phyloP scores from a whole-genome alignment of 2,888 invertebrate species.

The Octonoba sinensis region DNA sequence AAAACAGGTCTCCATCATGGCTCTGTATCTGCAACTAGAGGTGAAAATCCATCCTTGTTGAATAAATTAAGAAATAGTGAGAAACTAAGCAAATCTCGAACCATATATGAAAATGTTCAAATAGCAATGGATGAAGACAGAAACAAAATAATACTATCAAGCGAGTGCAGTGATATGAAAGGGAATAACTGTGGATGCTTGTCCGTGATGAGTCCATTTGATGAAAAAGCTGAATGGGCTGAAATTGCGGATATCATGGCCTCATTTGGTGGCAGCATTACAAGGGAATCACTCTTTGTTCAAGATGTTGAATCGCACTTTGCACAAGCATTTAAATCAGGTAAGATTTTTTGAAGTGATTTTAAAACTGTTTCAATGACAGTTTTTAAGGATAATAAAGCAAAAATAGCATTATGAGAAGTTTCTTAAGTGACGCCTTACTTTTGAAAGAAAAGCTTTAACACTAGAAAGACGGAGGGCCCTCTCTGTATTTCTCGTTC shows the following conservation, averaged over 20 bases:
- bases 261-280: conserved; percentile 81
- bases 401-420: too few relatives aligned
- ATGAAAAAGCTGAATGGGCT: conserved; percentile 96
- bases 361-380: neutral
- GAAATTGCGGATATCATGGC: conserved; percentile 97
- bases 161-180: conserved; percentile 27
- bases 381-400: too few relatives aligned
- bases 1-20: conserved; percentile 65
- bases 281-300: conserved; percentile 70
- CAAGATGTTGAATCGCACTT: conserved; percentile 70
- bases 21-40: conserved; percentile 38
- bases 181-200: conserved; percentile 49
- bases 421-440: too few relatives aligned
- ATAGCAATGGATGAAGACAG: conserved; percentile 57
- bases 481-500: too few relatives aligned
- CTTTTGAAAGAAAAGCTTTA: too few relatives aligned
- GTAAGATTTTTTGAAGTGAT: conserved; percentile 6
- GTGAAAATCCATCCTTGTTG: conserved; percentile 9
- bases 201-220: conserved; percentile 82
- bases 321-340: conserved; percentile 66
- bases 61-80: conserved; percentile 17
- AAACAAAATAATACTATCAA: conserved; percentile 44
- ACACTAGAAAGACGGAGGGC: too few relatives aligned
- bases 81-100: conserved; percentile 39
- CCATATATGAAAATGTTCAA: conserved; percentile 62